Percentiles rank a stretch among this genome's conserved stretches.
Conservation (phyloP, 2,888 invertebrate species). For the Synanthedon tipuliformis region DNA sequence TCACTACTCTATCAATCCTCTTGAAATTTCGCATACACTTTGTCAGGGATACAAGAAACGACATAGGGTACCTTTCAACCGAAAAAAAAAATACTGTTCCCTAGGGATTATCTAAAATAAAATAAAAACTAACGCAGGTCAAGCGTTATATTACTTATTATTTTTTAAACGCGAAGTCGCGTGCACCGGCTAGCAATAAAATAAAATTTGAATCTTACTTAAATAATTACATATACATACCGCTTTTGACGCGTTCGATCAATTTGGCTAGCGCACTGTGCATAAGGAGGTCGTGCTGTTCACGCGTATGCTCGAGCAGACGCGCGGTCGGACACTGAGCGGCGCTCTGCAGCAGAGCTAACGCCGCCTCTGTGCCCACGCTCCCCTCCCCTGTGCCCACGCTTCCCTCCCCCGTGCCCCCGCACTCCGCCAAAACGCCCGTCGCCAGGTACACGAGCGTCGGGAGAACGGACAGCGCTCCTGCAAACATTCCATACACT, state of each 20-base stretch:
- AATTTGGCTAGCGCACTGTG: conserved; percentile 92
- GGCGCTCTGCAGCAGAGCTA: conserved; percentile 80
- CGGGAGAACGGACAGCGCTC: conserved; percentile 88
- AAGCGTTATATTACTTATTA: too few species aligned
- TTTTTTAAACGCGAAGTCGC: too few species aligned
- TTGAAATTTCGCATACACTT: too few species aligned
- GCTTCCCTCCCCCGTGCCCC: conserved; percentile 37
- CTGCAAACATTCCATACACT: conserved; percentile 37
- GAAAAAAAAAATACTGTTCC: too few species aligned
- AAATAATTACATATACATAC: conserved; percentile 38
- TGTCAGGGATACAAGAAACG: too few species aligned
- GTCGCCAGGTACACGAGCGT: conserved; percentile 92
- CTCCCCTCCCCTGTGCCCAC: conserved; percentile 24
- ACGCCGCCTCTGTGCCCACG: conserved; percentile 71
- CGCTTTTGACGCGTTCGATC: conserved; percentile 89
- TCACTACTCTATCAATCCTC: too few species aligned
- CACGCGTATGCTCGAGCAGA: conserved; percentile 73
- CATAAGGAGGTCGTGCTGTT: conserved; percentile 83
- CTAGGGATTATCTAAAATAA: too few species aligned
- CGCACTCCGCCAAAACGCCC: conserved; percentile 88
- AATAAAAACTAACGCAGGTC: too few species aligned
- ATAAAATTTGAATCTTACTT: too few species aligned
- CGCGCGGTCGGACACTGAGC: conserved; percentile 80
- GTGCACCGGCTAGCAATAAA: too few species aligned
- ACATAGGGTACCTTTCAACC: too few species aligned